Conservation (phyloP, 2,888 invertebrate species). For the Diploptera punctata region DNA sequence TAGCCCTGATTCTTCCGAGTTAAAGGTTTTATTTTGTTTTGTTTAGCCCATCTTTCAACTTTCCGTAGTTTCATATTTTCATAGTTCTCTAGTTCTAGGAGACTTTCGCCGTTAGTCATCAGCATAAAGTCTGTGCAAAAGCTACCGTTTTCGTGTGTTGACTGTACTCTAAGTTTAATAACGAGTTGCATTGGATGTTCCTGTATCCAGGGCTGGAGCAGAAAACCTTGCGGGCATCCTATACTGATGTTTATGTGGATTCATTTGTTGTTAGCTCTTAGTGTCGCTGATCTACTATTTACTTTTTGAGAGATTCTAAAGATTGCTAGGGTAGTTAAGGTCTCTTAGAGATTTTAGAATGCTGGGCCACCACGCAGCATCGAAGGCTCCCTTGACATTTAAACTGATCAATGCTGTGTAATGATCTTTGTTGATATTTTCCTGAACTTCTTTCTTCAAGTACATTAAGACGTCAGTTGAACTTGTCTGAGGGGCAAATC, state of each 20-base stretch:
- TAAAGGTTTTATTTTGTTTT: background rate
- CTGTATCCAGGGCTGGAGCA: background rate
- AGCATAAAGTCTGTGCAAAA: background rate
- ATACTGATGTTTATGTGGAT: background rate
- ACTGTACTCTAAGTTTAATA: background rate
- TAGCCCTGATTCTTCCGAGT: background rate
- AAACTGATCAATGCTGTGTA: background rate
- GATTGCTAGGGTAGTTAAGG: background rate
- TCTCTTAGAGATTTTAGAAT: background rate
- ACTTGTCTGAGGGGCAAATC: background rate
- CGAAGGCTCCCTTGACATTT: background rate
- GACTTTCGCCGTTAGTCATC: background rate
- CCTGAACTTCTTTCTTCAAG: background rate
- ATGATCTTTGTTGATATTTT: background rate
- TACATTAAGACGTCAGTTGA: background rate
- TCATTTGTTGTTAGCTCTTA: background rate
- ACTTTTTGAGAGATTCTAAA: background rate
- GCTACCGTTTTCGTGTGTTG: background rate
- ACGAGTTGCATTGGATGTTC: background rate
- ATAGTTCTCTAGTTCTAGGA: background rate
- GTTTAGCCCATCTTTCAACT: background rate
- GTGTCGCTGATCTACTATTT: background rate
- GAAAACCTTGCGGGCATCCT: background rate
- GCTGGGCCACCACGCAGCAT: slow-evolving; percentile 7
- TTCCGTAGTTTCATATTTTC: background rate